Percentiles rank a stretch among this genome's conserved stretches.
phyloP scores from a whole-genome alignment of 2,888 invertebrate genomes.

The Morpho helenor region DNA sequence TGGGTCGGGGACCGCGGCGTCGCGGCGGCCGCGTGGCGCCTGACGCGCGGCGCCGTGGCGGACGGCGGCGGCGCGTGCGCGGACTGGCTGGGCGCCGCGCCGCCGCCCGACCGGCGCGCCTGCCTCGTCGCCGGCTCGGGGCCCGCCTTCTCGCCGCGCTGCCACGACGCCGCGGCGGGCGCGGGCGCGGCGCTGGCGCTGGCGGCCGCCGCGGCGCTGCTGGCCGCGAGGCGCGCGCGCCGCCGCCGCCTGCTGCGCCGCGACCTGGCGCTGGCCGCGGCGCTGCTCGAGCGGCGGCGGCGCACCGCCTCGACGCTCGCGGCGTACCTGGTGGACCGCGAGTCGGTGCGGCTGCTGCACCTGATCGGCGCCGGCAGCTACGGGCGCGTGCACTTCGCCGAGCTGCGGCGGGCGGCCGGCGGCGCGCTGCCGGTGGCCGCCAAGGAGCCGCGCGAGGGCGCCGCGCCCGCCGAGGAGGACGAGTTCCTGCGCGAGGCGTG shows the following conservation, averaged over 20 bases:
- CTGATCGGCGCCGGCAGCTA: slow-evolving; percentile 51
- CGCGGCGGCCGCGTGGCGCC: background rate
- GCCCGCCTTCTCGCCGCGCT: slow-evolving; percentile 76
- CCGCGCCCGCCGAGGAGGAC: slow-evolving; percentile 88
- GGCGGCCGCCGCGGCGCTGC: slow-evolving; percentile 58
- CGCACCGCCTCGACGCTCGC: slow-evolving; percentile 31
- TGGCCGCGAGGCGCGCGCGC: slow-evolving; percentile 73
- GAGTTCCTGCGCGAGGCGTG: slow-evolving; percentile 88
- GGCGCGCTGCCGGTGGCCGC: slow-evolving; percentile 84
- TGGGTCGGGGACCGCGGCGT: background rate
- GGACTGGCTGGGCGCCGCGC: background rate
- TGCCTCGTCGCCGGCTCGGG: slow-evolving; percentile 26
- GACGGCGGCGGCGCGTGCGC: background rate
- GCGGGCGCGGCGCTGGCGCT: slow-evolving; percentile 71
- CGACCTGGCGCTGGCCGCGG: slow-evolving; percentile 21
- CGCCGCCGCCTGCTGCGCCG: slow-evolving; percentile 30
- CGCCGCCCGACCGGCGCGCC: slow-evolving; percentile 10
- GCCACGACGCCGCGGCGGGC: slow-evolving; percentile 86
- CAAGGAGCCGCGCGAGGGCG: slow-evolving; percentile 88
- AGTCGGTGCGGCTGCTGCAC: slow-evolving; percentile 36
- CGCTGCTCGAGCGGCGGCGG: slow-evolving; percentile 36
- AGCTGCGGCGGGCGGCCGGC: slow-evolving; percentile 36
- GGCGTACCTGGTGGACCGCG: slow-evolving; percentile 36
- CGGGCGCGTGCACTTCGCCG: slow-evolving; percentile 49
- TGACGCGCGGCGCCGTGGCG: background rate